Evolutionary conservation across 2,113 vertebrate genomes (phyloP), one percentile per base, ranked within the genome.

Genomic region (Paraplagusia blochii): DNA sequence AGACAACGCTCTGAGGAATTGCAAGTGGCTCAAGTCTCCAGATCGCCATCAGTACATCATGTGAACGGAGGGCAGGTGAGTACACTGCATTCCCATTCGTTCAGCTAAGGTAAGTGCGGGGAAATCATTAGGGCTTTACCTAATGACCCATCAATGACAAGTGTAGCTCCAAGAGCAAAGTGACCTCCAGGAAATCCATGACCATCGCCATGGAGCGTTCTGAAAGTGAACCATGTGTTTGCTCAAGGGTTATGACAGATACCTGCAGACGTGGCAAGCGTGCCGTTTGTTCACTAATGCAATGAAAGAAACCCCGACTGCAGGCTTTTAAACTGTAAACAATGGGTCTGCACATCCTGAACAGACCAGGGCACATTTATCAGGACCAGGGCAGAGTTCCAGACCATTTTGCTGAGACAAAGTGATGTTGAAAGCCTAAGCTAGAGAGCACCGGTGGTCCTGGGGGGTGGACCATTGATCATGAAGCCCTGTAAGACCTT

Each of bases 391-490:
- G 38, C 48, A 35, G 19, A 9, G 18, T 34, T 57, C 44, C 44
- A 9, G 18, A 45, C 18, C 22, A 18, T 3, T 53, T 19, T 43
- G 34, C 46, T 40, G 42, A 65, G 57, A 69, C 47, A 40, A 40
- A 66, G 58, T 29, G 53, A 36, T 16, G 13, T 29, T 35, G 47
- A 53, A 14, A 6, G 33, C n/a, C 63, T 40, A 55, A 59, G 48
- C 51, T 63, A 35, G 39, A 53, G 45, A 64, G 48, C 66, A 40
- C 10, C 49, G 40, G 36, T 10, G 16, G 50, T 59, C 73, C 34
- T 7, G 14, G 35, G 69, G 59, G 55, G 51, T 40, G 34, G 34
- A 13, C 50, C 71, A 86, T 87, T 48, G 85, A 89, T 83, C 34
- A 12, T 54, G 33, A 71, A 54, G 34, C 53, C 33, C 38, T 34